phyloP scores from a whole-genome alignment of 2,888 invertebrate genomes.

The Automeris io region DNA sequence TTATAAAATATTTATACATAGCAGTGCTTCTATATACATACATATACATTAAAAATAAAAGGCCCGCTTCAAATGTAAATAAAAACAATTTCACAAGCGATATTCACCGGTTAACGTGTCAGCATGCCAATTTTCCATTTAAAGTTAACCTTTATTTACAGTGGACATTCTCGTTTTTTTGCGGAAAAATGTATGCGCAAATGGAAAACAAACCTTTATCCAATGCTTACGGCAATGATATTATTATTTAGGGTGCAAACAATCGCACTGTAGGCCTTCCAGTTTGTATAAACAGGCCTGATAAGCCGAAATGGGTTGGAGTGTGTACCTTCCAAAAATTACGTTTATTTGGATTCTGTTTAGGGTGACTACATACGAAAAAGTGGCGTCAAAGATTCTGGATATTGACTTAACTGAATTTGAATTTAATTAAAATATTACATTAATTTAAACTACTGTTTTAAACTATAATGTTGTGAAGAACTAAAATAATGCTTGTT shows the following conservation, averaged over 20 bases:
- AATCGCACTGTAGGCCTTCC: constrained; percentile 40
- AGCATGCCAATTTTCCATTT: constrained; percentile 37
- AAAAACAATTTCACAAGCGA: constrained; percentile 25
- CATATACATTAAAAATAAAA: too few species aligned
- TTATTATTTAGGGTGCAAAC: constrained; percentile 52
- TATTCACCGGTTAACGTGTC: constrained; percentile 33
- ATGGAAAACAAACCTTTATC: constrained; percentile 22
- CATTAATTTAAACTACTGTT: too few species aligned
- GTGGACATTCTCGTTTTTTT: not conserved
- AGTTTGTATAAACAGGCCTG: constrained; percentile 39
- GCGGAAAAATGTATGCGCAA: constrained; percentile 12
- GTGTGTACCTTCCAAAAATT: constrained; percentile 23
- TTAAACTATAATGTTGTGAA: too few species aligned
- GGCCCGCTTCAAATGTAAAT: too few species aligned
- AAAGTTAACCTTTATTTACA: too few species aligned
- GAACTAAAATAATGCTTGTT: too few species aligned
- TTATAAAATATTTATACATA: too few species aligned
- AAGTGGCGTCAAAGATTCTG: too few species aligned
- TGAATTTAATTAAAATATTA: too few species aligned
- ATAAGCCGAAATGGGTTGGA: constrained; percentile 34
- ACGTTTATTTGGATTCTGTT: constrained; percentile 19
- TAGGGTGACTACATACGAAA: not conserved
- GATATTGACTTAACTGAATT: too few species aligned
- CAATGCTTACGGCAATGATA: constrained; percentile 29
- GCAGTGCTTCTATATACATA: too few species aligned